Evolutionary conservation across 2,797 vertebrate genomes (phyloP).

Genomic region (Diplodus sargus): DNA sequence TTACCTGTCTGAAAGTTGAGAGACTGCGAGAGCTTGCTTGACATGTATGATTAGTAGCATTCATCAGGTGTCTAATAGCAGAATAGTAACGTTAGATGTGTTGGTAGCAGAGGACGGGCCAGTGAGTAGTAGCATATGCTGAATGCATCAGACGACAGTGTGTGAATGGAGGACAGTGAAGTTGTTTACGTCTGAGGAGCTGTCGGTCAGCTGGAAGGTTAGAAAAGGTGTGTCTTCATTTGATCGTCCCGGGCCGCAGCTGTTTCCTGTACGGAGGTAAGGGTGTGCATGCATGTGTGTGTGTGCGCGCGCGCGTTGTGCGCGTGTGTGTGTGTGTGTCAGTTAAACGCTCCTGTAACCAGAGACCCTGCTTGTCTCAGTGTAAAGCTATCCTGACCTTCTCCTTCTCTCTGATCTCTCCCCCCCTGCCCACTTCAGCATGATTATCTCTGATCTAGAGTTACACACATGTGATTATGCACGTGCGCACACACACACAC

Average conservation of each 20-base stretch:
- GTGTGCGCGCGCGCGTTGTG: slow-evolving; percentile 10
- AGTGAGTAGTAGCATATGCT: background rate
- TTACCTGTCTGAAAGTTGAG: background rate
- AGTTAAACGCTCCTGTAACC: slow-evolving; percentile 61
- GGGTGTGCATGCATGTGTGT: background rate
- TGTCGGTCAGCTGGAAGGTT: slow-evolving; percentile 35
- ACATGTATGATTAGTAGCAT: background rate
- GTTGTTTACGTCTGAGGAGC: slow-evolving; percentile 9
- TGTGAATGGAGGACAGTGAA: background rate
- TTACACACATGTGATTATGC: slow-evolving; percentile 54
- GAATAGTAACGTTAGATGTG: slow-evolving; percentile 28
- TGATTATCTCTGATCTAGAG: slow-evolving; percentile 67
- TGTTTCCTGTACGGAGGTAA: slow-evolving; percentile 20
- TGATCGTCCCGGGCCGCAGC: slow-evolving; percentile 6
- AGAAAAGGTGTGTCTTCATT: slow-evolving; percentile 33
- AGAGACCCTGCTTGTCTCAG: slow-evolving; percentile 41
- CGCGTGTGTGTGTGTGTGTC: slow-evolving; percentile 14
- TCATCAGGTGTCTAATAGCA: slow-evolving; percentile 40
- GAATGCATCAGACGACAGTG: slow-evolving; percentile 13
- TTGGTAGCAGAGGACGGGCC: background rate
- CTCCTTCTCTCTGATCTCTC: slow-evolving; percentile 54
- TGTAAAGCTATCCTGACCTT: slow-evolving; percentile 56
- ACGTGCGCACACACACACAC: background rate
- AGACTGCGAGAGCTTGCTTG: background rate
- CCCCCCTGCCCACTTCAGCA: slow-evolving; percentile 37